Evolutionary conservation across 1,140 invertebrate genomes (phyloP).

Genomic region (Mya arenaria): DNA sequence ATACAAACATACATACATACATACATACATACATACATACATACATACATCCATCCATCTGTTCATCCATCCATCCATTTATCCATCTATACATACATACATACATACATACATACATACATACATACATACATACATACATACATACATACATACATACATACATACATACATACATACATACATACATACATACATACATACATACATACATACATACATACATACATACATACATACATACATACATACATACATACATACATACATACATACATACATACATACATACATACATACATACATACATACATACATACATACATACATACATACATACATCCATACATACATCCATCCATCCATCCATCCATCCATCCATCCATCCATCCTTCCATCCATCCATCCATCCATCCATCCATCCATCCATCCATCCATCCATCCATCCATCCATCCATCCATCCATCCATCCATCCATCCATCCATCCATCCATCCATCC

Average conservation of each 20-base stretch:
- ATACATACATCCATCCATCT: not conserved
- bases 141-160: not conserved
- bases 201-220: not conserved
- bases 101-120: not conserved
- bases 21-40: not conserved
- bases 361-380: conserved; percentile 1
- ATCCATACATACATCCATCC: conserved; percentile 12
- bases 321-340: conserved; percentile 20
- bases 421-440: not conserved
- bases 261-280: conserved; percentile 18
- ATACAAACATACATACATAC: not conserved
- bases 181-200: not conserved
- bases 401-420: not conserved
- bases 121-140: conserved; percentile 4
- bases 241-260: conserved; percentile 10
- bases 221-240: not conserved
- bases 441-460: too few species aligned
- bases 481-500: not conserved
- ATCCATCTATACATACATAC: conserved; percentile 16
- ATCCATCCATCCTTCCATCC: not conserved
- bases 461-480: too few species aligned
- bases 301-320: not conserved
- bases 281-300: not conserved
- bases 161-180: not conserved
- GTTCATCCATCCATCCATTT: conserved; percentile 2